Base-by-base conservation (phyloP, 2,888 invertebrate genomes). In the Malacosoma neustria region DNA sequence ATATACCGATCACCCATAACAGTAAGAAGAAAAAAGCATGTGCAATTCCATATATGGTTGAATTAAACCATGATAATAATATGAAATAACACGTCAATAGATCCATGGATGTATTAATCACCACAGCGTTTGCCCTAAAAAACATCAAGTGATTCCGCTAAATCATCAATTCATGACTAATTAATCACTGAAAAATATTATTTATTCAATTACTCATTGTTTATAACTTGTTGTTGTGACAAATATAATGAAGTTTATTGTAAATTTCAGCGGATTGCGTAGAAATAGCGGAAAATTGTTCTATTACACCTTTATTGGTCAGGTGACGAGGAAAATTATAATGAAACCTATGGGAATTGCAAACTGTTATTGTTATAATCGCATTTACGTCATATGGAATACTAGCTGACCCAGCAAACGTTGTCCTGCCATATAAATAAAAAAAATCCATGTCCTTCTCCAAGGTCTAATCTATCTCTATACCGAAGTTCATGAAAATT, bases 101-200 rank as follows among this genome's bases (percentile, higher is more conserved):
- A n/a, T n/a, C n/a, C n/a, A n/a, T n/a, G n/a, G n/a, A n/a, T n/a
- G n/a, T n/a, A n/a, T n/a, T n/a, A n/a, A n/a, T n/a, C n/a, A n/a
- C n/a, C n/a, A n/a, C n/a, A n/a, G n/a, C n/a, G n/a, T n/a, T n/a
- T n/a, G n/a, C 34, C 22, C 29, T 32, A 29, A n/a, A 13, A 33
- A 34, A 40, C 43, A 46, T 37, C 45, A 3, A 4, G 29, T 38
- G 30, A 33, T 34, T 30, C 12, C 32, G 11, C 7, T 11, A 6
- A n/a, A n/a, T 37, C 22, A 22, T 22, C 22, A 22, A 22, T 22
- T 22, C 22, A 22, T 22, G 22, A 22, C 3, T 22, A 22, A 22
- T 5, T 22, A 9, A 22, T 22, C 46, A 33, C 40, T 49, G 57
- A 63, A 66, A 62, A 54, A 63, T 47, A 48, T 49, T 53, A 51